Conservation (phyloP, 2,113 vertebrate species). For the Prolemur simus region DNA sequence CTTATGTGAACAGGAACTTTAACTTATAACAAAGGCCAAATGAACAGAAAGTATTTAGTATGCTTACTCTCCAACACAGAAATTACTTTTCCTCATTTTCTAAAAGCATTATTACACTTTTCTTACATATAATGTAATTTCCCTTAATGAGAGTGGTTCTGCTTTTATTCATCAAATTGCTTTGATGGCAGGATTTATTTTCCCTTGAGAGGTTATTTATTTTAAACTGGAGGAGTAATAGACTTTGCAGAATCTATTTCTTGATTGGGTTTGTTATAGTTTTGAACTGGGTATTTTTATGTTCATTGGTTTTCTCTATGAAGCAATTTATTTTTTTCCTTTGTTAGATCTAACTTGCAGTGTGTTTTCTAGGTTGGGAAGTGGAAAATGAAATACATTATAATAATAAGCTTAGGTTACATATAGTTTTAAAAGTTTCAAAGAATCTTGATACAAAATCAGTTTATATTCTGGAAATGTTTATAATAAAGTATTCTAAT, state of each 20-base stretch:
- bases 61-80: conserved; percentile 40
- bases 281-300: conserved; percentile 55
- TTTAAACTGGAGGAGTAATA: conserved; percentile 58
- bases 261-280: conserved; percentile 59
- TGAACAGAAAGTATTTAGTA: conserved; percentile 32
- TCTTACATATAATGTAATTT: conserved; percentile 43
- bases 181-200: conserved; percentile 41
- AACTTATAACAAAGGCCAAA: neutral
- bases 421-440: conserved; percentile 57
- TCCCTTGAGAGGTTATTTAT: conserved; percentile 52
- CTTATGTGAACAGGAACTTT: neutral
- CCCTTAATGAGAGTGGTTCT: conserved; percentile 24
- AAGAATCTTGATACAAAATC: conserved; percentile 45
- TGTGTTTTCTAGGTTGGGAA: conserved; percentile 47
- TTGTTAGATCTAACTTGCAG: conserved; percentile 36
- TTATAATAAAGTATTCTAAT: conserved; percentile 74
- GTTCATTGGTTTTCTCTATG: conserved; percentile 60
- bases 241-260: conserved; percentile 53
- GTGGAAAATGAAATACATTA: conserved; percentile 61
- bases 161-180: conserved; percentile 45
- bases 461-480: conserved; percentile 68
- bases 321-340: conserved; percentile 63
- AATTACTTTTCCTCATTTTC: conserved; percentile 28
- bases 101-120: conserved; percentile 50
- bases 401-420: conserved; percentile 49